These are phyloP conservation scores for Scytalopus superciliaris DNA, from an alignment of 2,113 vertebrate genomes.

Conservation along the genomic window DNA sequence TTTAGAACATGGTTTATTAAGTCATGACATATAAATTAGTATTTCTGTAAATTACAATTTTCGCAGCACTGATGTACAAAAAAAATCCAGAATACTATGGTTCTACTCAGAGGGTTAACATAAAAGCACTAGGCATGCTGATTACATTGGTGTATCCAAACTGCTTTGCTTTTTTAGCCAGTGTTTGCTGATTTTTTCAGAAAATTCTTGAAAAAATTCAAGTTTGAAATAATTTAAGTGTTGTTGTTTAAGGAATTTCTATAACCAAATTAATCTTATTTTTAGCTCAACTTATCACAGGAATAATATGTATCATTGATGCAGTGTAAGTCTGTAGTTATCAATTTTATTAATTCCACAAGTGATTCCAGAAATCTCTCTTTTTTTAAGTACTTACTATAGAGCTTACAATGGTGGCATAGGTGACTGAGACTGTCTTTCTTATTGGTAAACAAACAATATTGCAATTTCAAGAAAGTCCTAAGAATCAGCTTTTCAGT, in stretches of 20 bases:
- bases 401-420: slow-evolving; percentile 68
- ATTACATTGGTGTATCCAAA: slow-evolving; percentile 69
- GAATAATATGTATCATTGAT: slow-evolving; percentile 71
- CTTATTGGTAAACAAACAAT: slow-evolving; percentile 62
- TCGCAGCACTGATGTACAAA: slow-evolving; percentile 28
- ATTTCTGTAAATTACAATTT: slow-evolving; percentile 42
- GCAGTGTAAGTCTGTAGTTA: slow-evolving; percentile 72
- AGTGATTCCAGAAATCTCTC: slow-evolving; percentile 62
- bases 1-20: slow-evolving; percentile 41
- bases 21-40: slow-evolving; percentile 5
- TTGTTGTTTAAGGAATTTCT: slow-evolving; percentile 76
- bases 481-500: slow-evolving; percentile 68
- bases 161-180: slow-evolving; percentile 76
- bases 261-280: slow-evolving; percentile 76
- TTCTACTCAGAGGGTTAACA: slow-evolving; percentile 72
- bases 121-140: slow-evolving; percentile 78
- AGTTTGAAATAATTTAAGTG: slow-evolving; percentile 73
- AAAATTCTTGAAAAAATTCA: slow-evolving; percentile 71
- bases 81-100: slow-evolving; percentile 55
- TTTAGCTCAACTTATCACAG: slow-evolving; percentile 70
- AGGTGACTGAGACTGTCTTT: slow-evolving; percentile 72
- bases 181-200: slow-evolving; percentile 69
- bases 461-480: slow-evolving; percentile 69
- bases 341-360: slow-evolving; percentile 63
- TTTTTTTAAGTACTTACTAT: slow-evolving; percentile 61